phyloP scores from a whole-genome alignment of 2,888 invertebrate genomes.

The Drosophila emarginata region DNA sequence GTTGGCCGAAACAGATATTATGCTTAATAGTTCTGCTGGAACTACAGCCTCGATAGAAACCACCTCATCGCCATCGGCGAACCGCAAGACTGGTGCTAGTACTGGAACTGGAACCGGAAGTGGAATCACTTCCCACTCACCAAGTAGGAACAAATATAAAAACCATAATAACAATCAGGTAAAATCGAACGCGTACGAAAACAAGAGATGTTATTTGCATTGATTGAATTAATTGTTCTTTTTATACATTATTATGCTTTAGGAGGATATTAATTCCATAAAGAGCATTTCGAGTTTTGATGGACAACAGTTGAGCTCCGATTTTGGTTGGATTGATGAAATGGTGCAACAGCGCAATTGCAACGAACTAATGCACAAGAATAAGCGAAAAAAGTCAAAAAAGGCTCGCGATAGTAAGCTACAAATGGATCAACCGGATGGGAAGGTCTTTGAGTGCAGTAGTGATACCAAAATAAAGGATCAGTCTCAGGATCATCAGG shows the following conservation, averaged over 20 bases:
- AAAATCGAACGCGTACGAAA: background rate
- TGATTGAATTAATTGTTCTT: background rate
- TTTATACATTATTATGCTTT: background rate
- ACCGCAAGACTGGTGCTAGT: conserved; percentile 35
- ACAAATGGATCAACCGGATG: conserved; percentile 72
- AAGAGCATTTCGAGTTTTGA: conserved; percentile 74
- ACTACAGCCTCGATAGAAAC: conserved; percentile 71
- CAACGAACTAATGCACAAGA: conserved; percentile 63
- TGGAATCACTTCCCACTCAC: conserved; percentile 28
- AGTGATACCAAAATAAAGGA: conserved; percentile 49
- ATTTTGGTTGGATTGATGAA: conserved; percentile 74
- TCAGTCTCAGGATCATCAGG: conserved; percentile 12
- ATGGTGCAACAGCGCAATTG: conserved; percentile 59
- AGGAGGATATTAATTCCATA: conserved; percentile 81
- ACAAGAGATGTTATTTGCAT: background rate
- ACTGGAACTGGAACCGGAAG: conserved; percentile 6
- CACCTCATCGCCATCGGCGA: conserved; percentile 53
- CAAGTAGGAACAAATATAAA: conserved; percentile 61
- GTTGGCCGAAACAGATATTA: conserved; percentile 50
- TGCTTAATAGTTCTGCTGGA: conserved; percentile 68
- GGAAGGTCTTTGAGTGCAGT: conserved; percentile 42
- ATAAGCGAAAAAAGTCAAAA: conserved; percentile 76
- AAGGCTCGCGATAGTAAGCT: conserved; percentile 51
- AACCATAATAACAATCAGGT: conserved; percentile 78
- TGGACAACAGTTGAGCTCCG: conserved; percentile 45